Evolutionary conservation across 2,888 invertebrate genomes (phyloP).

Genomic region (Sphaerophoria rueppellii): DNA sequence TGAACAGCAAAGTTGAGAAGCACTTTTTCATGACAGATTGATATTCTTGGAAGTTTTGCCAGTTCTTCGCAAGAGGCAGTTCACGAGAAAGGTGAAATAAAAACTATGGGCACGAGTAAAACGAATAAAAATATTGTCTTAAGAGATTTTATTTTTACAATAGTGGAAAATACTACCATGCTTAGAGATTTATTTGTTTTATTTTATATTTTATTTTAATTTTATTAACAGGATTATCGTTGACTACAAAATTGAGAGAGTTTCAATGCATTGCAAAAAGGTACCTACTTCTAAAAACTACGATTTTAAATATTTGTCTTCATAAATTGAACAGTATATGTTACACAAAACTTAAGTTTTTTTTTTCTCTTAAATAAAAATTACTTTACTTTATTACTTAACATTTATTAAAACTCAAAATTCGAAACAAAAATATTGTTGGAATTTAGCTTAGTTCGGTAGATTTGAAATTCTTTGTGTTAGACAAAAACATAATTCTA

Average conservation of each 20-base stretch:
- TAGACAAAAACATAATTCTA: too few species aligned
- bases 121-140: conserved; percentile 62
- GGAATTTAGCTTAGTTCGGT: too few species aligned
- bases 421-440: too few species aligned
- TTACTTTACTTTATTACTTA: background rate
- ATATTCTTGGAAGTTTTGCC: too few species aligned
- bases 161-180: conserved; percentile 61
- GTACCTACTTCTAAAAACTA: background rate
- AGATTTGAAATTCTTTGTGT: too few species aligned
- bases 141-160: conserved; percentile 66
- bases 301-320: background rate
- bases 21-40: too few species aligned
- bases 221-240: conserved; percentile 45
- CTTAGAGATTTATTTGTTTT: conserved; percentile 32
- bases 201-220: background rate
- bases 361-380: background rate
- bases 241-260: conserved; percentile 27
- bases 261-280: conserved; percentile 1
- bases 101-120: too few species aligned
- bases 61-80: too few species aligned
- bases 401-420: too few species aligned
- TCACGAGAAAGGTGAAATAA: too few species aligned
- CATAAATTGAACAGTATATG: too few species aligned
- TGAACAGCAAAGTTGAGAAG: too few species aligned
- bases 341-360: background rate